Evolutionary conservation across 2,797 vertebrate genomes (phyloP).

Genomic region (Taeniopygia guttata): DNA sequence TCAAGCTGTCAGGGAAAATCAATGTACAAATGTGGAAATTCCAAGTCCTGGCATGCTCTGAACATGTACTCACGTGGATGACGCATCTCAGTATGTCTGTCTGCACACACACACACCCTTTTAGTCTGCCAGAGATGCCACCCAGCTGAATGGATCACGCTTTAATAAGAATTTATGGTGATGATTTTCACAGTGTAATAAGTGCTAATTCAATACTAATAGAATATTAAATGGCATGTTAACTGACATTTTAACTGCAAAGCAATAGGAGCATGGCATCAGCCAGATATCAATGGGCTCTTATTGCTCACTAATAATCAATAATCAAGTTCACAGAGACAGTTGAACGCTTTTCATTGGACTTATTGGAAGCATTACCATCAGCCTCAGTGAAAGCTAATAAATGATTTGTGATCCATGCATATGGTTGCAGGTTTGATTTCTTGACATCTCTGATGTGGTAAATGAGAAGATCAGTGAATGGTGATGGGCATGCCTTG

Average conservation of each 20-base stretch:
- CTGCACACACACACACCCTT: background rate
- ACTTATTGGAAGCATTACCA: constrained; percentile 27
- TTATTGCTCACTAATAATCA: constrained; percentile 59
- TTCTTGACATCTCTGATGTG: background rate
- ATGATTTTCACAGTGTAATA: constrained; percentile 62
- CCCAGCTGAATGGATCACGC: constrained; percentile 24
- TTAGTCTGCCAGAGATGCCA: constrained; percentile 26
- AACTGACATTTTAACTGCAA: constrained; percentile 49
- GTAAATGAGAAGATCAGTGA: background rate
- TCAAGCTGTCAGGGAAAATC: constrained; percentile 50
- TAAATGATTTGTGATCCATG: background rate
- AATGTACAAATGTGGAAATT: constrained; percentile 13
- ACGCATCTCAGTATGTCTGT: background rate
- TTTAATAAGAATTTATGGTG: constrained; percentile 66
- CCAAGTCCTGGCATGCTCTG: background rate
- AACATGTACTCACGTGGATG: background rate
- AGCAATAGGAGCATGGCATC: constrained; percentile 33
- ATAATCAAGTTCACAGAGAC: constrained; percentile 50
- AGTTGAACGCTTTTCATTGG: constrained; percentile 30
- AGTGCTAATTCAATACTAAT: constrained; percentile 60
- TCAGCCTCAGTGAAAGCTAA: background rate
- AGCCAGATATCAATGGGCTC: constrained; percentile 28
- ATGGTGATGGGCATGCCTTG: background rate
- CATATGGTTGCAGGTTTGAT: background rate
- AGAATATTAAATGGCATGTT: constrained; percentile 62